Percentiles rank a stretch among this genome's conserved stretches.
phyloP scores from a whole-genome alignment of 2,113 vertebrate species.

The Pseudorhombus dupliciocellatus region DNA sequence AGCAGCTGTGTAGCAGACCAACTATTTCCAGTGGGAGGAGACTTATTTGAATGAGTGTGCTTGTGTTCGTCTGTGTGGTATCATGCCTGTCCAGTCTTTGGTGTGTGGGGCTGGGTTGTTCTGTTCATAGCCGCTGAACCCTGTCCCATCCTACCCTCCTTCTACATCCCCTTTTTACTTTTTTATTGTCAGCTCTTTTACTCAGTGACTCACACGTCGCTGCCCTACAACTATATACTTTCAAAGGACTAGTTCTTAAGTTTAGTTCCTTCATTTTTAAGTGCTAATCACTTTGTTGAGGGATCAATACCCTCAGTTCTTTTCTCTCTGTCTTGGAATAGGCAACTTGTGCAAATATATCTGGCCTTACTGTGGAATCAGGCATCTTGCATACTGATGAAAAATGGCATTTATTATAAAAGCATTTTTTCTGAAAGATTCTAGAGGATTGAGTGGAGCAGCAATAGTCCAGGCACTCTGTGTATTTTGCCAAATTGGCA shows the following conservation, averaged over 20 bases:
- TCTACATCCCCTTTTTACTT: constrained; percentile 47
- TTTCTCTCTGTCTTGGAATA: constrained; percentile 5
- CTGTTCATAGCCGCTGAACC: constrained; percentile 76
- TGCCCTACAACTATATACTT: constrained; percentile 50
- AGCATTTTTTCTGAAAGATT: constrained; percentile 50
- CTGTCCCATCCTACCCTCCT: constrained; percentile 62
- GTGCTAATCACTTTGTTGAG: constrained; percentile 7
- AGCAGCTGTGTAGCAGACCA: constrained; percentile 64
- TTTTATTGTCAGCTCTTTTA: constrained; percentile 58
- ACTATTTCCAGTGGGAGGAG: constrained; percentile 52
- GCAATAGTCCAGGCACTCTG: constrained; percentile 17
- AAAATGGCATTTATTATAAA: constrained; percentile 64
- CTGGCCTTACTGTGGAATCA: constrained; percentile 3
- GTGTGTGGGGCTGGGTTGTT: constrained; percentile 32
- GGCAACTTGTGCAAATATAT: constrained; percentile 15
- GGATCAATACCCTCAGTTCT: constrained; percentile 1
- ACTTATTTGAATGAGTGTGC: constrained; percentile 55
- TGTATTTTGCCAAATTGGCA: constrained; percentile 59
- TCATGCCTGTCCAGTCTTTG: constrained; percentile 44
- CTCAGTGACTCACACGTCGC: constrained; percentile 56
- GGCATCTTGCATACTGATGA: constrained; percentile 36
- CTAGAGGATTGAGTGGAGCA: constrained; percentile 44
- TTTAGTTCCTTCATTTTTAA: background rate
- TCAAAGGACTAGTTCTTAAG: constrained; percentile 30
- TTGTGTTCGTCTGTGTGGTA: constrained; percentile 33